Percentiles rank a stretch among this genome's conserved stretches.
Conservation (phyloP, 2,113 vertebrate genomes). For the Riparia riparia region DNA sequence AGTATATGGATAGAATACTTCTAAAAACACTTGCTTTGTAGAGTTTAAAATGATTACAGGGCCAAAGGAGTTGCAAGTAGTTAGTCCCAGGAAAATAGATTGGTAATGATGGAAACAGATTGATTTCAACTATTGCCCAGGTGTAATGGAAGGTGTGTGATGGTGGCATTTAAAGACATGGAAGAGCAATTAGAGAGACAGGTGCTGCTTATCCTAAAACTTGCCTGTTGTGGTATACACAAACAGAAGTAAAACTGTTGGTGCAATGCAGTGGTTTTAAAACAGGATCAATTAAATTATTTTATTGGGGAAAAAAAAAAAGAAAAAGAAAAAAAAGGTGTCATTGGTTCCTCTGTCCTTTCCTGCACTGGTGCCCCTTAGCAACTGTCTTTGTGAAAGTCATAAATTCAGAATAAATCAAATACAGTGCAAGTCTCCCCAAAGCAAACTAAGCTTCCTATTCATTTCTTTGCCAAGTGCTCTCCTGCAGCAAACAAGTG, state of each 20-base stretch:
- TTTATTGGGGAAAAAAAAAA: background rate
- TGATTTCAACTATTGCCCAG: background rate
- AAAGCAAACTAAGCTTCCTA: constrained; percentile 13
- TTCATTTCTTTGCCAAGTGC: constrained; percentile 20
- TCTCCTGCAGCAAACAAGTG: constrained; percentile 20
- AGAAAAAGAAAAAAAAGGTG: background rate
- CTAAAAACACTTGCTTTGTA: background rate
- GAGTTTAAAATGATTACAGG: constrained; percentile 14
- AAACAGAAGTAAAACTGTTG: background rate
- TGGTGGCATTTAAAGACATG: background rate
- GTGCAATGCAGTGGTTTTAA: background rate
- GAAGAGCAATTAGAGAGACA: background rate
- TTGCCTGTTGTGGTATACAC: background rate
- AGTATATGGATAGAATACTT: constrained; percentile 2
- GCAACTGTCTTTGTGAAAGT: constrained; percentile 12
- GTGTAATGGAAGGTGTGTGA: background rate
- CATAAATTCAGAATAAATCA: constrained; percentile 27
- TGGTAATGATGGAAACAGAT: background rate
- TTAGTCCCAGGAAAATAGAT: background rate
- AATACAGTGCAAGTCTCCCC: background rate
- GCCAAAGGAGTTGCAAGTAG: background rate
- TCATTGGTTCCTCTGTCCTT: background rate
- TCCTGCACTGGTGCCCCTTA: background rate
- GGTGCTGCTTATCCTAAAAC: constrained; percentile 3
- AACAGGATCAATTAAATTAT: background rate